Evolutionary conservation across 2,888 invertebrate genomes (phyloP).

Genomic region (Anthophora plumipes): DNA sequence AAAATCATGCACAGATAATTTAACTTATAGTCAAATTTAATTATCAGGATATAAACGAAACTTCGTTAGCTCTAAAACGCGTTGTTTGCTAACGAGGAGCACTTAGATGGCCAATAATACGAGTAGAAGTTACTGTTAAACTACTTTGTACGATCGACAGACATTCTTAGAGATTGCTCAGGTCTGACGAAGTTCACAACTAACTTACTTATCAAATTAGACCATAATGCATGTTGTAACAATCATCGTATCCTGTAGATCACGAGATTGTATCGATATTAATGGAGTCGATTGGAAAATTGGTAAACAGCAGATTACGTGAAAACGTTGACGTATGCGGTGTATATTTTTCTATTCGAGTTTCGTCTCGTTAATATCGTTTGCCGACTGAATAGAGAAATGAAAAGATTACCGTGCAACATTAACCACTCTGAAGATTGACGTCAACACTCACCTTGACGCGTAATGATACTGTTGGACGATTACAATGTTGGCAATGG

Average conservation of each 20-base stretch:
- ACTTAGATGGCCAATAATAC: slow-evolving; percentile 5
- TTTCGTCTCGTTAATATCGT: neutral
- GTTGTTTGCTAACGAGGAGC: too few relatives aligned
- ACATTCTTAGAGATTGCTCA: neutral
- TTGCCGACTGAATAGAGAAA: slow-evolving; percentile 30
- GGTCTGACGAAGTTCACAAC: slow-evolving; percentile 13
- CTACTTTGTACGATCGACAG: slow-evolving; percentile 6
- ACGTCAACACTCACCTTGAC: slow-evolving; percentile 65
- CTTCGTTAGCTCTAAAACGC: too few relatives aligned
- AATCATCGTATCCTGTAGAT: neutral
- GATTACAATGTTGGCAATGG: slow-evolving; percentile 29
- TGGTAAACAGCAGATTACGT: too few relatives aligned
- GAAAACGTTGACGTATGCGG: neutral
- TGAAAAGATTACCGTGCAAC: slow-evolving; percentile 43
- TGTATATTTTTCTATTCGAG: neutral
- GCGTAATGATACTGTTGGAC: slow-evolving; percentile 25
- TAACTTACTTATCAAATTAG: slow-evolving; percentile 50
- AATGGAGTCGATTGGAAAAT: neutral
- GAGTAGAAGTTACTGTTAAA: slow-evolving; percentile 3
- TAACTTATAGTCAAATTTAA: too few relatives aligned
- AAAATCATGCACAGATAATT: too few relatives aligned
- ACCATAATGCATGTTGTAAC: slow-evolving; percentile 28
- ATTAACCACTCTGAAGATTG: slow-evolving; percentile 47
- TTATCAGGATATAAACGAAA: too few relatives aligned
- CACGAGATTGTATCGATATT: slow-evolving; percentile 3